phyloP scores from a whole-genome alignment of 53 echinoderm and acorn worm genomes.

The Arbacia lixula region DNA sequence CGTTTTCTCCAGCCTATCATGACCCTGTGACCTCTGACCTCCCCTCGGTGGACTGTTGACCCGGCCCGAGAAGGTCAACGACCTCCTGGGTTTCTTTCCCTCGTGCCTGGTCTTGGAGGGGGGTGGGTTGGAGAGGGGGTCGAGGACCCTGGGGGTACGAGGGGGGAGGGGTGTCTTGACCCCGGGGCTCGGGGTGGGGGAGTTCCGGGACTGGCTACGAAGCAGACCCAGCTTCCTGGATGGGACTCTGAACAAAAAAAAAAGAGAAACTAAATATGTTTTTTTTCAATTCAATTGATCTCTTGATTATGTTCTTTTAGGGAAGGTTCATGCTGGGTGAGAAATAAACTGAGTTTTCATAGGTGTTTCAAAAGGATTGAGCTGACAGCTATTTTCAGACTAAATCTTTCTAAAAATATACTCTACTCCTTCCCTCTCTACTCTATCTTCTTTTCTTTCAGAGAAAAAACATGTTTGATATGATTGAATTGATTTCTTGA shows the following conservation, averaged over 20 bases:
- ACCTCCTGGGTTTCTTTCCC: constrained; percentile 35
- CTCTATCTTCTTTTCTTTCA: no score
- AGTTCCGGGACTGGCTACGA: constrained; percentile 43
- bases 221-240: constrained; percentile 63
- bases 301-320: neutral
- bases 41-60: constrained; percentile 23
- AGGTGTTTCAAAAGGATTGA: neutral
- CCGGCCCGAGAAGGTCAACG: constrained; percentile 59
- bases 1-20: constrained; percentile 62
- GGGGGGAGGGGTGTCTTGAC: constrained; percentile 66
- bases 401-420: no score
- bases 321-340: no score
- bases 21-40: constrained; percentile 59
- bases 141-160: constrained; percentile 71
- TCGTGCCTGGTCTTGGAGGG: constrained; percentile 6
- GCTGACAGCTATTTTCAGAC: no score
- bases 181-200: constrained; percentile 39
- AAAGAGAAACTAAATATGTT: neutral
- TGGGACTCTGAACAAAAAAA: constrained; percentile 24
- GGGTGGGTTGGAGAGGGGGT: constrained; percentile 43
- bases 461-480: no score
- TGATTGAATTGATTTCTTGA: no score
- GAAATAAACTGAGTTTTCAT: no score
- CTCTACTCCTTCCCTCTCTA: no score
- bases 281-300: neutral